A percentile compares a stretch with the other conserved stretches of the same genome.
Evolutionary conservation across 2,888 invertebrate species (phyloP).

Genomic region (Noctua pronuba): DNA sequence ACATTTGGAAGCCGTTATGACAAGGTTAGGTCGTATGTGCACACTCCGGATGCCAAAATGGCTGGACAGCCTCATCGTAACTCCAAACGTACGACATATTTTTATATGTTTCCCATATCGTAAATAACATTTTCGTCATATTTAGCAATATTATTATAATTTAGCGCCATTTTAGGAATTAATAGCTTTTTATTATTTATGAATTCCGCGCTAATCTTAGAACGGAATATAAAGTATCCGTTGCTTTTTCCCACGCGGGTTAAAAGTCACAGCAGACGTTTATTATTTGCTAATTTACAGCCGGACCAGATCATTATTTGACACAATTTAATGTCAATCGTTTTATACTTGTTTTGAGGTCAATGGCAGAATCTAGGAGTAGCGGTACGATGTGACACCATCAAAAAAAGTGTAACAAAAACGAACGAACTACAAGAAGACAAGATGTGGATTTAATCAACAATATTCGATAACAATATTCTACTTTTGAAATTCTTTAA

Average conservation of each 20-base stretch:
- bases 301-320: constrained; percentile 10
- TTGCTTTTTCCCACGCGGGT: constrained; percentile 53
- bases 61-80: constrained; percentile 29
- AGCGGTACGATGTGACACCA: background rate
- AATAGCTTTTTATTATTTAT: constrained; percentile 51
- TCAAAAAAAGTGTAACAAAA: background rate
- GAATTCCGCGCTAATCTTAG: constrained; percentile 28
- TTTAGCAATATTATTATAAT: constrained; percentile 43
- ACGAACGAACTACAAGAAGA: background rate
- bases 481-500: background rate
- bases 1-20: constrained; percentile 66
- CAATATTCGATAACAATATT: background rate
- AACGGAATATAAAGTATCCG: constrained; percentile 32
- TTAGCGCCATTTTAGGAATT: constrained; percentile 31
- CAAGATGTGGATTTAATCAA: too few species aligned
- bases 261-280: constrained; percentile 43
- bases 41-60: constrained; percentile 63
- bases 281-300: constrained; percentile 31
- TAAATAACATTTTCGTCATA: constrained; percentile 51
- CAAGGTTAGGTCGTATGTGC: constrained; percentile 66
- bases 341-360: constrained; percentile 2
- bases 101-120: constrained; percentile 29
- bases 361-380: background rate
- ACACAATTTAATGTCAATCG: constrained; percentile 18
- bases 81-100: constrained; percentile 20